Base-by-base conservation (phyloP, 2,888 invertebrate species). In the Ichneumon xanthorius region DNA sequence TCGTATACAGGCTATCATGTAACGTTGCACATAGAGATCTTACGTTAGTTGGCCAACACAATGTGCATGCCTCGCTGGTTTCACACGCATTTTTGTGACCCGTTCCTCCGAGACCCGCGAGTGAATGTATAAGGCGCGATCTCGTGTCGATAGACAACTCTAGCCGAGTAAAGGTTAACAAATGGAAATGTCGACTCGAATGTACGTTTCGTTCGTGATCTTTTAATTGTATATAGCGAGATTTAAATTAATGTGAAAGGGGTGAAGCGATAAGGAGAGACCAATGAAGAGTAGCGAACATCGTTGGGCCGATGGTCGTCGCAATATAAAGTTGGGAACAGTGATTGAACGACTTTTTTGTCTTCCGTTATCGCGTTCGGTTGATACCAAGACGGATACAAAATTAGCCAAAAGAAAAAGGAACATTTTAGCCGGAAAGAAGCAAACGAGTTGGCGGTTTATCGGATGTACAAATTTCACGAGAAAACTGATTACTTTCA, bases 41-140 rank as follows among this genome's bases (percentile, higher is more conserved):
- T 30, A 63, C 70, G 63, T 40, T 37, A 30, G 71, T 85, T 87
- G 72, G 83, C 85, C 77, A 85, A 88, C 72, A 91, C 92, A 91
- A 90, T 91, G 86, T 90, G 84, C 90, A 91, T 90, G 90, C 88
- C 90, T 85, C 86, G 88, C 76, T 90, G 87, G 86, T 91, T 91
- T 89, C 88, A 86, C 88, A 88, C 89, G 88, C 70, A 89, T 91
- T 90, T 92, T 90, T 89, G 79, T 87, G 84, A 87, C 89, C 63
- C 87, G 84, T 77, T 73, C 37, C 77, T 40, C n/a, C 86, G 72
- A 78, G 79, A 80, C 86, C 82, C 83, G 85, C 72, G 82, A 89
- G 88, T 89, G 89, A 90, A 89, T 86, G 90, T 88, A 86, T 72
- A 19, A 61, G 71, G 30, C 79, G 70, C 79, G 72, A 86, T 86